These are phyloP conservation scores for Pterostichus niger DNA, from an alignment of 2,888 invertebrate genomes.

Conservation along the genomic window DNA sequence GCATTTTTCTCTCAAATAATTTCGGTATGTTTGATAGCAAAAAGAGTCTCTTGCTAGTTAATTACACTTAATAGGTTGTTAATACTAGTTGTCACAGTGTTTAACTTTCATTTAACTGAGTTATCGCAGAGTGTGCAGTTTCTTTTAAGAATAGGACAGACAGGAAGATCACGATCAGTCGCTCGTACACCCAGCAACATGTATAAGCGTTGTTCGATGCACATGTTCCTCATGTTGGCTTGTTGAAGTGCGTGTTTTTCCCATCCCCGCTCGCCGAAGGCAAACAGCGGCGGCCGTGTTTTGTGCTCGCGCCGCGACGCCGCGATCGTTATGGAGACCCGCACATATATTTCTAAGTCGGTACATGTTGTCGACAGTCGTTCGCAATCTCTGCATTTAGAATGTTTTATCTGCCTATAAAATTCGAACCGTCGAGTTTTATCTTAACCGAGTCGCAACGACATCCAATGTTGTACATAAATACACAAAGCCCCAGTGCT, in stretches of 20 bases:
- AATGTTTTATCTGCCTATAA: slow-evolving; percentile 67
- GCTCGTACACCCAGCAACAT: too few species aligned
- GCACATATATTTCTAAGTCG: slow-evolving; percentile 62
- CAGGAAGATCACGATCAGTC: too few species aligned
- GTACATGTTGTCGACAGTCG: slow-evolving; percentile 67
- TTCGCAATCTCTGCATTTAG: slow-evolving; percentile 66
- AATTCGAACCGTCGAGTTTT: slow-evolving; percentile 65
- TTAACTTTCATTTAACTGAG: too few species aligned
- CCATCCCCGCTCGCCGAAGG: slow-evolving; percentile 1
- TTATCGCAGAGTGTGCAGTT: too few species aligned
- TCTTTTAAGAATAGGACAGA: too few species aligned
- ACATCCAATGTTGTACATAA: slow-evolving; percentile 64
- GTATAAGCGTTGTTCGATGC: slow-evolving; percentile 28
- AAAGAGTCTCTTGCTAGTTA: too few species aligned
- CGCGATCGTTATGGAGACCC: slow-evolving; percentile 58
- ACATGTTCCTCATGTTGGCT: slow-evolving; percentile 19
- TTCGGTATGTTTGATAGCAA: too few species aligned
- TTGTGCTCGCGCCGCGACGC: slow-evolving; percentile 36
- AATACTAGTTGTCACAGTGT: too few species aligned
- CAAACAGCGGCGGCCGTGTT: slow-evolving; percentile 46
- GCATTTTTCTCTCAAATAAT: too few species aligned
- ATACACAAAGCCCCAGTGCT: slow-evolving; percentile 51
- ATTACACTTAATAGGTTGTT: too few species aligned
- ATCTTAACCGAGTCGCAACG: slow-evolving; percentile 66
- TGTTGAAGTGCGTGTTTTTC: slow-evolving; percentile 20